These are phyloP conservation scores for Scartelaos histophorus DNA, from an alignment of 2,113 vertebrate species.

Conservation along the genomic window DNA sequence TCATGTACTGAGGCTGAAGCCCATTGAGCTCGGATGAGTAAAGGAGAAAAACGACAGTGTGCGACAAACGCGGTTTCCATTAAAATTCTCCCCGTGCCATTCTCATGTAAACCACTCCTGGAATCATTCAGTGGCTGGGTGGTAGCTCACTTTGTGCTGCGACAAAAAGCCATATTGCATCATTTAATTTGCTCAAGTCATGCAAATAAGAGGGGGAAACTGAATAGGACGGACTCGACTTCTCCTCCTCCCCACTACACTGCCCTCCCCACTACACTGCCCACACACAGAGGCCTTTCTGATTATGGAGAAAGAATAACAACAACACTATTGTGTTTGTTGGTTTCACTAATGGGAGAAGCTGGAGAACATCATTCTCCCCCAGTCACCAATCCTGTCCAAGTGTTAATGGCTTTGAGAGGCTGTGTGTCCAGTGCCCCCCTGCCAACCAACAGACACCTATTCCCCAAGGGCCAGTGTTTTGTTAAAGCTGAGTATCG, in stretches of 20 bases:
- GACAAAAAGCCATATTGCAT: conserved; percentile 99
- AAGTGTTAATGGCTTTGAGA: conserved; percentile 96
- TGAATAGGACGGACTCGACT: conserved; percentile 99
- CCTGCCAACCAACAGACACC: conserved; percentile 75
- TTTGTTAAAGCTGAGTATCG: conserved; percentile 79
- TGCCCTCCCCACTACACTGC: conserved; percentile 99
- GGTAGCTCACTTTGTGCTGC: conserved; percentile 97
- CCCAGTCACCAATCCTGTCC: conserved; percentile 90
- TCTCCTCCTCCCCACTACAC: conserved; percentile 98
- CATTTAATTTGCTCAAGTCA: conserved; percentile 99
- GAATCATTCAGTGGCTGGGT: conserved; percentile 95
- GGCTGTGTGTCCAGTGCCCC: conserved; percentile 85
- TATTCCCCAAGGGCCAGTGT: conserved; percentile 91
- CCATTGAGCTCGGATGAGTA: not conserved
- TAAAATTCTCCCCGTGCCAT: conserved; percentile 68
- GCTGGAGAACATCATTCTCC: conserved; percentile 99
- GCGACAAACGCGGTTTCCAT: conserved; percentile 42
- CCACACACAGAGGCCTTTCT: conserved; percentile 99
- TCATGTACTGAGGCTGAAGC: not conserved
- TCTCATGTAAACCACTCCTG: conserved; percentile 96
- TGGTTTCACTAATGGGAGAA: conserved; percentile 99
- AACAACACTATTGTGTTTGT: conserved; percentile 99
- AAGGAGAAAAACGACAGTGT: conserved; percentile 9
- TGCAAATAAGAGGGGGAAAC: conserved; percentile 93
- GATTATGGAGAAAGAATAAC: conserved; percentile 99